These are phyloP conservation scores for Scortum barcoo DNA, from an alignment of 2,113 vertebrate genomes.

Conservation along the genomic window DNA sequence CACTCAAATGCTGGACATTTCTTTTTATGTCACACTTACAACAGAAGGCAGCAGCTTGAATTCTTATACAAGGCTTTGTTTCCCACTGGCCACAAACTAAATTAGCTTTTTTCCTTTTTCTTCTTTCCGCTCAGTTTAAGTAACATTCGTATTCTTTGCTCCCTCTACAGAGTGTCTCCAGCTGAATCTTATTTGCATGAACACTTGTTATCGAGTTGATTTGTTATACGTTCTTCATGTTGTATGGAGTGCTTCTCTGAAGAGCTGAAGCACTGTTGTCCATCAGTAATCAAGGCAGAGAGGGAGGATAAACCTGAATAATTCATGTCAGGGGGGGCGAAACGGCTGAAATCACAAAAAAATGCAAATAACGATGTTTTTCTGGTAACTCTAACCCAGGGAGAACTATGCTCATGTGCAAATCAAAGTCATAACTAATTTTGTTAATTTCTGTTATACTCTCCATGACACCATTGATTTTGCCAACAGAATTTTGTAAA, in stretches of 20 bases:
- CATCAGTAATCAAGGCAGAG: neutral
- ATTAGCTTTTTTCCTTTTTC: neutral
- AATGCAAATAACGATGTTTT: neutral
- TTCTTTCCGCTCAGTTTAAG: neutral
- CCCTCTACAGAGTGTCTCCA: neutral
- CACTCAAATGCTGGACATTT: neutral
- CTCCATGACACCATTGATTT: neutral
- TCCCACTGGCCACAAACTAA: neutral
- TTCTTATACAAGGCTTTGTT: neutral
- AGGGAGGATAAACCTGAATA: neutral
- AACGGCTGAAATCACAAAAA: neutral
- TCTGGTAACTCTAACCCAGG: neutral
- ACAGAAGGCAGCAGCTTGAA: no score
- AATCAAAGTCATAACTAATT: neutral
- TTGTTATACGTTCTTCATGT: neutral
- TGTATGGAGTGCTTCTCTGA: neutral
- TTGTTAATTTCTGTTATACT: neutral
- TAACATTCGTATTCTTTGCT: neutral
- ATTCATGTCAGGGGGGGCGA: neutral
- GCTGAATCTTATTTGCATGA: constrained; percentile 2
- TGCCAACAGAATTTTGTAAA: neutral
- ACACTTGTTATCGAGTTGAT: neutral
- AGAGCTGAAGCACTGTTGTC: neutral
- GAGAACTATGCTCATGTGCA: neutral
- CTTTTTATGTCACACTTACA: neutral